Evolutionary conservation across 2,113 vertebrate genomes (phyloP), one percentile per base, ranked within the genome.

Genomic region (Psettodes erumei): DNA sequence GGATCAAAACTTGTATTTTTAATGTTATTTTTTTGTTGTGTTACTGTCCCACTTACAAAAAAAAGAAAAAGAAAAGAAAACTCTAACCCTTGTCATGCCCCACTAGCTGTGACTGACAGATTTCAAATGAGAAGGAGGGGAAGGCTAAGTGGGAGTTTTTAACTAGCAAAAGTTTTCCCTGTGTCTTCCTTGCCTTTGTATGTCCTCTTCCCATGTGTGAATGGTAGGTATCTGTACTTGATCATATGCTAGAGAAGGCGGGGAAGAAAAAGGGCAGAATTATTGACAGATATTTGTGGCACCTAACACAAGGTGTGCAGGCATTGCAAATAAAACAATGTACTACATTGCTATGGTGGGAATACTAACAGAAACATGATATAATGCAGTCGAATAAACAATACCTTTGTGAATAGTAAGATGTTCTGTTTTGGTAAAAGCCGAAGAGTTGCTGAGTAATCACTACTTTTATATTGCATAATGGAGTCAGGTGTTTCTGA

Each of bases 161-260:
- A 99, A 94, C 98, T 99, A 92, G 98, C 96, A 93, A 99, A 98
- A 58, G 97, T 65, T 95, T 98, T 99, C 86, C 94, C 96, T 93
- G 93, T 93, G 16, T 99, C 98, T 69, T 99, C 98, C 88, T 98
- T 99, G 93, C 98, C 98, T 96, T 95, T 97, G 95, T 99, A 99
- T 91, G 94, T 97, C 95, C 96, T 97, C 94, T 99, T 99, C 82
- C 98, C 98, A 0, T 99, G 98, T 83, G 98, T 99, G 95, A 99
- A 98, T 28, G 98, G 98, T 83, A 99, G 96, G 95, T 99, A 99
- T 94, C 98, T 96, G 94, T 99, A 99, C 94, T 99, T 99, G 91
- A 99, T 90, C 98, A 99, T 99, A 93, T 99, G 98, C 98, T 99
- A 89, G 50, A 92, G 87, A 82, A 80, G 43, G 43, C 75, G 51